Base-by-base conservation (phyloP, 2,888 invertebrate genomes). In the Hololepta plana region DNA sequence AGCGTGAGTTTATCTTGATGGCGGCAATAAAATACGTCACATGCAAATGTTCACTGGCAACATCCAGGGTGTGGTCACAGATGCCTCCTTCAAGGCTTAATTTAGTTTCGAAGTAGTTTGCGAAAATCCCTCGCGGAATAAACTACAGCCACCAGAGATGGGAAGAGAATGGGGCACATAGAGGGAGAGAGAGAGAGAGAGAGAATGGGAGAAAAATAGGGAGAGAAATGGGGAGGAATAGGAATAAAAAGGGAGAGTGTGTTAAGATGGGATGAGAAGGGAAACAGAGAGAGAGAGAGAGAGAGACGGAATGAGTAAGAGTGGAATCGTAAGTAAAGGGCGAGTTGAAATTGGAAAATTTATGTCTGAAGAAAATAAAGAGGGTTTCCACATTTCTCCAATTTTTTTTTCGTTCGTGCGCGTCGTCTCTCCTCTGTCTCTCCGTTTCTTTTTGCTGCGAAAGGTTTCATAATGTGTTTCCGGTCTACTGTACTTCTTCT, bases 1-100 rank as follows among this genome's bases (percentile, higher is more conserved):
- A 38, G 38, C 39, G 35, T 36, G 42, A 41, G 42, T 44, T 44
- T 45, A 44, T 44, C 44, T 42, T 40, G 45, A 49, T 48, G 46
- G 44, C 43, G 46, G 53, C 51, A 54, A 54, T 55, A 55, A 54
- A 55, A 53, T 51, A 54, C 54, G 55, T 55, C 55, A 55, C 54
- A 51, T 53, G 54, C 55, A 55, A 55, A 53, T 54, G 53, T 48
- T 48, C 45, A 39, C 40, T 41, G 43, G 43, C 46, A 47, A 47
- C 48, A 49, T 49, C 46, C 49, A 48, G 52, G 51, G 52, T 53
- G 52, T 53, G 52, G 53, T 53, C 53, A 53, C 54, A 53, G 52
- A 54, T 51, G 54, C 53, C 53, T 52, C 49, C 51, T 49, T 46
- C 49, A 44, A 43, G 50, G 49, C 51, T 53, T 53, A 53, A 53